Conservation (phyloP, 2,113 vertebrate species). For the Microtus ochrogaster region DNA sequence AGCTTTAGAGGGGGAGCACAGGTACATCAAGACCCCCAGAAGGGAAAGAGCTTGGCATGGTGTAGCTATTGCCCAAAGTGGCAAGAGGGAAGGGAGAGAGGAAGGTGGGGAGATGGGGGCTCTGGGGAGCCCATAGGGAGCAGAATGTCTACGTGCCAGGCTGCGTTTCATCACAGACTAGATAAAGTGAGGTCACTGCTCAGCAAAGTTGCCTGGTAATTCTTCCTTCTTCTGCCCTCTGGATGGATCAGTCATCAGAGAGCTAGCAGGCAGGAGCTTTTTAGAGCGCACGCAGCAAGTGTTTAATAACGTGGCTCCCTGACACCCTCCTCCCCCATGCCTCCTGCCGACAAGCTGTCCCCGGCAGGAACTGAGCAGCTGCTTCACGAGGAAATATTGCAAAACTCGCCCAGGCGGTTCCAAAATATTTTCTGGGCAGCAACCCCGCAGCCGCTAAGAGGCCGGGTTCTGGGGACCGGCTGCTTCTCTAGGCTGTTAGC, state of each 20-base stretch:
- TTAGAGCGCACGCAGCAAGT: constrained; percentile 4
- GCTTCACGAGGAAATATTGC: constrained; percentile 54
- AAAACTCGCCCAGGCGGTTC: constrained; percentile 56
- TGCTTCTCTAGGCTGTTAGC: not conserved
- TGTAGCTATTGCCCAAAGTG: not conserved
- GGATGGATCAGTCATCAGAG: not conserved
- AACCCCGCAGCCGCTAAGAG: constrained; percentile 54
- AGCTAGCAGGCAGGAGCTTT: not conserved
- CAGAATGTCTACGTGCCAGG: fast-evolving
- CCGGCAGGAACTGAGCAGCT: constrained; percentile 53
- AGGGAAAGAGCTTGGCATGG: fast-evolving
- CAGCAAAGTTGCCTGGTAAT: not conserved
- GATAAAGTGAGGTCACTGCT: not conserved
- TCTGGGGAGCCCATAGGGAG: not conserved
- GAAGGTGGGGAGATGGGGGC: not conserved
- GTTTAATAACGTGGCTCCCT: constrained; percentile 4
- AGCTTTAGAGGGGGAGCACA: not conserved
- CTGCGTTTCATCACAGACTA: not conserved
- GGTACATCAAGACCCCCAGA: not conserved
- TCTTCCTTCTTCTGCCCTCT: not conserved
- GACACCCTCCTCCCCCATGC: constrained; percentile 14
- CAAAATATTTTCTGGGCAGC: constrained; percentile 70
- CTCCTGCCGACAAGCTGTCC: constrained; percentile 47
- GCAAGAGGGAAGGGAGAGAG: not conserved
- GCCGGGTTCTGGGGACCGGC: not conserved